A percentile compares a stretch with the other conserved stretches of the same genome.
Conservation (phyloP, 2,797 vertebrate species). For the Microcaecilia unicolor region DNA sequence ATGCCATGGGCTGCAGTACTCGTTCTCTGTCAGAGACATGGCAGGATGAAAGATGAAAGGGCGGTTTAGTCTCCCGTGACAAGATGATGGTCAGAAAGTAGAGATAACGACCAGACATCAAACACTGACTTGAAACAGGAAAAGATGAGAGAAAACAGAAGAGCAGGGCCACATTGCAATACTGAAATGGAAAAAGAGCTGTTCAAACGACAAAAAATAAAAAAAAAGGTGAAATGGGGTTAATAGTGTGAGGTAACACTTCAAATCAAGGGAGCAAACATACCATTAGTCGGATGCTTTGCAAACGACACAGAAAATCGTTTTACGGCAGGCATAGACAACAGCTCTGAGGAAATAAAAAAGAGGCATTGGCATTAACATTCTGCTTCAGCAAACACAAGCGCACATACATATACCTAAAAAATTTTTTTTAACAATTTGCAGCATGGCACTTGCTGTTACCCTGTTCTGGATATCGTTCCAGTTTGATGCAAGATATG, state of each 20-base stretch:
- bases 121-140: slow-evolving; percentile 1
- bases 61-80: slow-evolving; percentile 25
- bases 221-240: slow-evolving; percentile 49
- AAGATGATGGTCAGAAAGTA: slow-evolving; percentile 37
- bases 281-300: slow-evolving; percentile 99
- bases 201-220: slow-evolving; percentile 54
- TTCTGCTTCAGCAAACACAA: slow-evolving; percentile 16
- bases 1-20: no score
- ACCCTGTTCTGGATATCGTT: no score
- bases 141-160: slow-evolving; percentile 15
- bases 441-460: neutral
- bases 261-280: slow-evolving; percentile 93
- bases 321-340: slow-evolving; percentile 99
- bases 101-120: slow-evolving; percentile 56
- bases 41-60: slow-evolving; percentile 8
- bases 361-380: slow-evolving; percentile 77
- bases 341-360: slow-evolving; percentile 99
- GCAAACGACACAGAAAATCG: slow-evolving; percentile 99
- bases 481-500: no score
- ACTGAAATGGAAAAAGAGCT: slow-evolving; percentile 28
- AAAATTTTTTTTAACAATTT: neutral
- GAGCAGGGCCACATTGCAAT: slow-evolving; percentile 23
- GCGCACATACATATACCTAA: slow-evolving; percentile 8
- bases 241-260: slow-evolving; percentile 62
- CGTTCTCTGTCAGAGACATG: no score